A percentile compares a stretch with the other conserved stretches of the same genome.
phyloP scores from a whole-genome alignment of 2,888 invertebrate species.

The Tetragonula carbonaria region DNA sequence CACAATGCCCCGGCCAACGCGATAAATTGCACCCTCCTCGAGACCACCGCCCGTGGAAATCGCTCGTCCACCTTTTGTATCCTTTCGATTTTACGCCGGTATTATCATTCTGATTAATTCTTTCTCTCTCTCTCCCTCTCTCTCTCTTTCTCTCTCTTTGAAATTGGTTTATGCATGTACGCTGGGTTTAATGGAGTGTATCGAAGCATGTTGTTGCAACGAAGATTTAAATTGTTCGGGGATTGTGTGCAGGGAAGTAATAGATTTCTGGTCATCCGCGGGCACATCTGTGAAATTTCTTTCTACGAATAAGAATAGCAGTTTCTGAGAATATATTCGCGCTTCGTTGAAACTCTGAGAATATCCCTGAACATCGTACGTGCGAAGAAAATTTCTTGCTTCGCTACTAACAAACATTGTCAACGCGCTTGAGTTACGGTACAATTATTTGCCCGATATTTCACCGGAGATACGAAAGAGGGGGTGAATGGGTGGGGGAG shows the following conservation, averaged over 20 bases:
- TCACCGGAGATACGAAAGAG: not conserved
- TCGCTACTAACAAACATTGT: too few species aligned
- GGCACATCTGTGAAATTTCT: too few species aligned
- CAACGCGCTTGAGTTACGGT: not conserved
- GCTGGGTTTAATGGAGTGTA: not conserved
- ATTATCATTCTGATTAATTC: conserved; percentile 32
- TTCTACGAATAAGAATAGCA: too few species aligned
- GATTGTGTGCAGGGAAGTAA: too few species aligned
- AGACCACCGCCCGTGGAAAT: not conserved
- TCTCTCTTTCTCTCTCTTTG: not conserved
- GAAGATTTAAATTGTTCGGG: too few species aligned
- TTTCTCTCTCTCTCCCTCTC: not conserved
- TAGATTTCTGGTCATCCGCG: too few species aligned
- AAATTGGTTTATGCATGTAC: not conserved
- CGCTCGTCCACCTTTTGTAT: conserved; percentile 19
- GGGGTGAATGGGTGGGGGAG: too few species aligned
- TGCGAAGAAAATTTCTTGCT: too few species aligned
- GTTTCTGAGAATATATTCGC: too few species aligned
- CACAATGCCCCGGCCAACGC: conserved; percentile 31
- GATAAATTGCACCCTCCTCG: conserved; percentile 42
- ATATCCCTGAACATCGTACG: too few species aligned
- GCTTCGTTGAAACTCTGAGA: too few species aligned
- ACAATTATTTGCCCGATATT: not conserved
- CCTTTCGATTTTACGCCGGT: conserved; percentile 31
- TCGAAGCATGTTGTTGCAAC: not conserved